These are phyloP conservation scores for Lycorma delicatula DNA, from an alignment of 1,140 invertebrate species.

Conservation along the genomic window DNA sequence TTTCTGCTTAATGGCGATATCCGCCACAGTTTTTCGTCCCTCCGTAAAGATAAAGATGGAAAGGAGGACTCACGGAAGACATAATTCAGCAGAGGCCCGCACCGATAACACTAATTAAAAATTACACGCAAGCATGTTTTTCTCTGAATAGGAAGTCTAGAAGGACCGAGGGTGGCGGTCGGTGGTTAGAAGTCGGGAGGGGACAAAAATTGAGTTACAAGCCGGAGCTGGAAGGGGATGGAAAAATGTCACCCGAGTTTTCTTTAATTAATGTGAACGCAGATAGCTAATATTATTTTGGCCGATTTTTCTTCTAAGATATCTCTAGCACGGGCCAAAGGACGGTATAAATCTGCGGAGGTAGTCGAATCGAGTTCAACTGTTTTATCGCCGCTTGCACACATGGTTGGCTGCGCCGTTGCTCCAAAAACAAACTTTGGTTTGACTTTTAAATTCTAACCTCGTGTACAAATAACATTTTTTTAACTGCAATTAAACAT, in stretches of 20 bases:
- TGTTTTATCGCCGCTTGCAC: neutral
- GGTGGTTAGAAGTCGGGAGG: no score
- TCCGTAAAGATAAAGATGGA: neutral
- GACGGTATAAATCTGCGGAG: neutral
- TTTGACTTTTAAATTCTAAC: no score
- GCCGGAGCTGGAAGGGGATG: neutral
- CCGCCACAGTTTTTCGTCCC: constrained; percentile 4
- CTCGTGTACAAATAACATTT: no score
- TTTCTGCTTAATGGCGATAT: constrained; percentile 5
- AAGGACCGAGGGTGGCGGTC: neutral
- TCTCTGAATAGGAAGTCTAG: neutral
- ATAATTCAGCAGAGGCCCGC: constrained; percentile 5
- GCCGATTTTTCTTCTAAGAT: constrained; percentile 5
- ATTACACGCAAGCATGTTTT: neutral
- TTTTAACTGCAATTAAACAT: no score
- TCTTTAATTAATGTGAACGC: constrained; percentile 1
- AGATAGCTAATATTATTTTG: constrained; percentile 6
- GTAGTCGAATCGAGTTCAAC: neutral
- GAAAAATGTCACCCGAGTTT: neutral
- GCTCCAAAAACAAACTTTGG: no score
- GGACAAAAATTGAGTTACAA: neutral
- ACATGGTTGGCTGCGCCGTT: neutral
- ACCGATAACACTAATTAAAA: constrained; percentile 6
- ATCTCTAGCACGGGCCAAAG: neutral
- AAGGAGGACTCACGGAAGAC: constrained; percentile 1